A percentile compares a stretch with the other conserved stretches of the same genome.
These are phyloP conservation scores for Lampropteryx suffumata DNA, from an alignment of 2,888 invertebrate species.

Conservation along the genomic window DNA sequence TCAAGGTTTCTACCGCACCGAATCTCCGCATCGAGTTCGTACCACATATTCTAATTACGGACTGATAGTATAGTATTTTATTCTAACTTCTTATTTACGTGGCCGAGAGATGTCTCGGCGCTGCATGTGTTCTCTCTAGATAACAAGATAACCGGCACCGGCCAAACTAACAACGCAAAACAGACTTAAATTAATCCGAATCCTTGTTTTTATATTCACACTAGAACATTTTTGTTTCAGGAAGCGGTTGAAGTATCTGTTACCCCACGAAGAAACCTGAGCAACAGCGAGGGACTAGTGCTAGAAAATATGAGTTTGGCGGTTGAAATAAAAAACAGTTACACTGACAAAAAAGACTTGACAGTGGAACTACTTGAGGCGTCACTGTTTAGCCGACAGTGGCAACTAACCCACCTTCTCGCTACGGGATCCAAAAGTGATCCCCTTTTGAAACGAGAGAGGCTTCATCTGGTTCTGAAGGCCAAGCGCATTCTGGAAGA, in stretches of 20 bases:
- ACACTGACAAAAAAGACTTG: constrained; percentile 84
- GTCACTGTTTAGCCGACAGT: constrained; percentile 83
- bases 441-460: constrained; percentile 60
- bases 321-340: constrained; percentile 87
- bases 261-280: constrained; percentile 77
- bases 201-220: no score
- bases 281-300: constrained; percentile 53
- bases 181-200: no score
- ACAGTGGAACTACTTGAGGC: constrained; percentile 83
- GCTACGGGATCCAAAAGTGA: constrained; percentile 54
- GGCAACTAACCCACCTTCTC: constrained; percentile 77
- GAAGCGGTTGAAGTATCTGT: constrained; percentile 83
- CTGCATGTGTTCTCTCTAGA: no score
- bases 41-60: no score
- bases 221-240: constrained; percentile 42
- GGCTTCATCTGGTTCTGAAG: constrained; percentile 66
- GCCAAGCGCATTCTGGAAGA: constrained; percentile 53
- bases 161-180: no score
- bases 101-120: no score
- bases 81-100: no score
- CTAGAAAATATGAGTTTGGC: constrained; percentile 85
- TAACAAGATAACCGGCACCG: no score
- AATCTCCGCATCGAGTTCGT: no score
- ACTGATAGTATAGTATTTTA: no score
- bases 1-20: no score